Base-by-base conservation (phyloP, 2,888 invertebrate genomes). In the Epistrophella euchroma region DNA sequence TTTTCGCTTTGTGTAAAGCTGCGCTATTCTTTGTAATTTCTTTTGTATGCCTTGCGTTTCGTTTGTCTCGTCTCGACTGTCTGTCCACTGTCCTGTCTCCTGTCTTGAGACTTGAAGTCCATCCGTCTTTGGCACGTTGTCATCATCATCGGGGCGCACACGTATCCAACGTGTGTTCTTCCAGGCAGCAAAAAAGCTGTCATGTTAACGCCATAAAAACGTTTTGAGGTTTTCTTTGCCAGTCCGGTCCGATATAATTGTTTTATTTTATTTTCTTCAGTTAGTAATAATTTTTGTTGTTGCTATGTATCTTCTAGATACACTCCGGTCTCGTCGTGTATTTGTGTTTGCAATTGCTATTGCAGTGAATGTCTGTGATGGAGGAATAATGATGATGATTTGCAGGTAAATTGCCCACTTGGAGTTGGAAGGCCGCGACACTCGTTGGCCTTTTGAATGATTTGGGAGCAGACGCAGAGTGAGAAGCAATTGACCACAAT, bases 191-290 rank as follows among this genome's bases (percentile, higher is more conserved):
- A 85, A 85, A 84, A 85, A 80, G 72, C 85, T 85, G 85, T 85
- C 85, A 85, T 85, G 85, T 81, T 85, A 85, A 85, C 85, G 85
- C 85, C 85, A 85, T 80, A 85, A 81, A 85, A 85, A 85, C 80
- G 84, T 85, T 85, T 85, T 85, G 84, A 85, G 84, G 84, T 85
- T 85, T 85, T 85, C 72, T 72, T 80, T 71, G 75, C 70, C 55
- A 74, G 70, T 40, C n/a, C n/a, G n/a, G n/a, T n/a, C n/a, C n/a
- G 2, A 5, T 7, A 17, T 68, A 68, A 35, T 28, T 50, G 56
- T 55, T 43, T 43, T 71, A 13, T 71, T 45, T 43, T 56, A 28
- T 32, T 32, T 32, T 22, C 35, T 22, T 37, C 25, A 22, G n/a
- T 35, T 40, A 43, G 50, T 28, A 25, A 25, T 6, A 32, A 32